These are phyloP conservation scores for Capromys pilorides DNA, from an alignment of 2,797 vertebrate genomes.

Conservation along the genomic window DNA sequence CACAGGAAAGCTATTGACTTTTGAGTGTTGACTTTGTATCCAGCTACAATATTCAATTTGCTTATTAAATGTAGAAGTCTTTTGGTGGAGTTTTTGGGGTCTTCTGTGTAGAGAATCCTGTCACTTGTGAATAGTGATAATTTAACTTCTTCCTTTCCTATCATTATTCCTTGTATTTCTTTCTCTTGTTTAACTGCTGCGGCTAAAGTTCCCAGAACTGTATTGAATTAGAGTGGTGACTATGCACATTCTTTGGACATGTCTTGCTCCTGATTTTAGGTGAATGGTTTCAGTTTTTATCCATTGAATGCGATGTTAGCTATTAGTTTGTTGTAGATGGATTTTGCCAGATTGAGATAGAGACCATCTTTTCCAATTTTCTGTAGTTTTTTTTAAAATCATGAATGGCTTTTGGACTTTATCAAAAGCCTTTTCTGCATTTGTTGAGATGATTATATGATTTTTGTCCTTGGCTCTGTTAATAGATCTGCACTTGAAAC, in stretches of 20 bases:
- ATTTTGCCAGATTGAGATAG: neutral
- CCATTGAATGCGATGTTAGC: neutral
- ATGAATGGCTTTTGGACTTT: neutral
- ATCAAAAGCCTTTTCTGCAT: neutral
- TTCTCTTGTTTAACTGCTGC: neutral
- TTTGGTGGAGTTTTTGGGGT: no score
- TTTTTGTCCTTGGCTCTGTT: neutral
- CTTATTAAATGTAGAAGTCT: no score
- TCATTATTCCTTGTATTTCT: neutral
- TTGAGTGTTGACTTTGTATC: no score
- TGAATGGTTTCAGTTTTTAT: neutral
- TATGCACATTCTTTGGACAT: no score
- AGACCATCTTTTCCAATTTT: neutral
- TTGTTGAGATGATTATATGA: neutral
- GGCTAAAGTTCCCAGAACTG: neutral
- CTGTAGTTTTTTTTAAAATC: neutral
- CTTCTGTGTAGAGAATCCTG: no score
- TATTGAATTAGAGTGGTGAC: neutral
- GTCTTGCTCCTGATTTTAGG: no score
- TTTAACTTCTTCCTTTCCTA: neutral
- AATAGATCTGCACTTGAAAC: neutral
- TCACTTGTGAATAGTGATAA: no score
- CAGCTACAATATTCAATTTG: no score
- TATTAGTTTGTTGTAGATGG: neutral
- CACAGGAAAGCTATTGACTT: no score